A percentile compares a stretch with the other conserved stretches of the same genome.
These are phyloP conservation scores for Drosophila eugracilis DNA, from an alignment of 1,140 invertebrate genomes.

Conservation along the genomic window DNA sequence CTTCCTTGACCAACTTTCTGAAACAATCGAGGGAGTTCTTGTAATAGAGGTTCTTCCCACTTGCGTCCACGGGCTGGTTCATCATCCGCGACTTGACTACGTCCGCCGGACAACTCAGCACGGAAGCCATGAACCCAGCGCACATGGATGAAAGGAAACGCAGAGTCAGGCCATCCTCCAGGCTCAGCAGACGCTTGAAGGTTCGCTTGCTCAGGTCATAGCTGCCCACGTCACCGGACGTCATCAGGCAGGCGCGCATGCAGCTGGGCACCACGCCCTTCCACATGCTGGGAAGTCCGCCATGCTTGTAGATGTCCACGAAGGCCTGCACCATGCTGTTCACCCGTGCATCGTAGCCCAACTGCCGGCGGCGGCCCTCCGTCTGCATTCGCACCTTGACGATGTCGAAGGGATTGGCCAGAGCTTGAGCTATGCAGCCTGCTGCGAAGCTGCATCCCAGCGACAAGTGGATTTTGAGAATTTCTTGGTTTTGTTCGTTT, in stretches of 20 bases:
- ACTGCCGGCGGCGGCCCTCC: constrained; percentile 15
- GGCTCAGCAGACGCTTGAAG: constrained; percentile 23
- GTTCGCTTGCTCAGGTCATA: constrained; percentile 63
- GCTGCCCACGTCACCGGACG: constrained; percentile 57
- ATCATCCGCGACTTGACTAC: constrained; percentile 62
- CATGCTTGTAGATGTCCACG: constrained; percentile 18
- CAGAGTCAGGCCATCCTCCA: constrained; percentile 38
- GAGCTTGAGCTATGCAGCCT: constrained; percentile 49
- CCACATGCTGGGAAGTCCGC: constrained; percentile 41
- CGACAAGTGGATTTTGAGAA: constrained; percentile 1
- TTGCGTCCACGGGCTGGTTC: constrained; percentile 50
- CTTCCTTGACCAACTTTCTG: constrained; percentile 30
- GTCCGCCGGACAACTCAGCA: constrained; percentile 59
- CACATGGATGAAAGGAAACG: constrained; percentile 44
- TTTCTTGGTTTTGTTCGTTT: constrained; percentile 8
- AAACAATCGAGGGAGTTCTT: constrained; percentile 39
- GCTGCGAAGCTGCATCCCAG: constrained; percentile 31
- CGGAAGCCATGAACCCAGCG: constrained; percentile 46
- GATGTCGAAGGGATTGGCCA: constrained; percentile 62
- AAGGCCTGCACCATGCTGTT: constrained; percentile 15
- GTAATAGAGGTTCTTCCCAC: constrained; percentile 33
- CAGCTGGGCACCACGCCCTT: constrained; percentile 45
- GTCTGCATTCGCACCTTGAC: constrained; percentile 62
- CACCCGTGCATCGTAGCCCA: constrained; percentile 29
- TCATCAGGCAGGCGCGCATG: constrained; percentile 55